Percentiles rank a stretch among this genome's conserved stretches.
phyloP scores from a whole-genome alignment of 2,113 vertebrate genomes.

The Bubo blakistoni region DNA sequence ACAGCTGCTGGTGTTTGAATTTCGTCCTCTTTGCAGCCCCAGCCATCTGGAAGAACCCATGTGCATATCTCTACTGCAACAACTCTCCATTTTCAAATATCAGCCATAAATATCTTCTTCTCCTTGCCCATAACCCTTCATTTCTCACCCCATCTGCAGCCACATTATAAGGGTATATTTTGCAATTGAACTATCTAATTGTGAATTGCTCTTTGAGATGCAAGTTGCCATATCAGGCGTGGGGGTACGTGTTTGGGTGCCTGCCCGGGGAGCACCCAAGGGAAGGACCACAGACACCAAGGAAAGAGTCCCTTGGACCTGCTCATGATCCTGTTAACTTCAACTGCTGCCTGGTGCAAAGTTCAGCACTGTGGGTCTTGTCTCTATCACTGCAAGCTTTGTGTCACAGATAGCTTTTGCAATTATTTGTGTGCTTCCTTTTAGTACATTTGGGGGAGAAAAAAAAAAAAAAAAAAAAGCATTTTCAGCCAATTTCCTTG shows the following conservation, averaged over 20 bases:
- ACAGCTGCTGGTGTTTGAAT: background rate
- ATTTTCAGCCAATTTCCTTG: background rate
- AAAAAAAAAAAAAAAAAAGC: background rate
- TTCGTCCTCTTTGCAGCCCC: background rate
- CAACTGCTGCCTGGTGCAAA: accelerated
- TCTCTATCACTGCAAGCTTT: background rate
- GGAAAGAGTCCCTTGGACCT: too few species aligned
- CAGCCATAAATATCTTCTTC: background rate
- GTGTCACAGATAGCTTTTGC: background rate
- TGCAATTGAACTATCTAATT: background rate
- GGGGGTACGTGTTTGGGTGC: background rate
- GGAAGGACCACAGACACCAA: background rate
- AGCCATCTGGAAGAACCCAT: background rate
- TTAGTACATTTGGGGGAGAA: background rate
- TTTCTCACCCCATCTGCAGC: background rate
- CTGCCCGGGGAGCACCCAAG: background rate
- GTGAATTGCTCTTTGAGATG: background rate
- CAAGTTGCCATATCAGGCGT: accelerated
- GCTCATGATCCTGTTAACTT: background rate
- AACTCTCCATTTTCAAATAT: background rate
- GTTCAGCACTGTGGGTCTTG: background rate
- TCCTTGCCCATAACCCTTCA: background rate
- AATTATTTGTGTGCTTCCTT: background rate
- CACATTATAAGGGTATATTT: background rate
- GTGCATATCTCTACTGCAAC: background rate